Base-by-base conservation (phyloP, 2,888 invertebrate species). In the Mimumesa dahlbomi region DNA sequence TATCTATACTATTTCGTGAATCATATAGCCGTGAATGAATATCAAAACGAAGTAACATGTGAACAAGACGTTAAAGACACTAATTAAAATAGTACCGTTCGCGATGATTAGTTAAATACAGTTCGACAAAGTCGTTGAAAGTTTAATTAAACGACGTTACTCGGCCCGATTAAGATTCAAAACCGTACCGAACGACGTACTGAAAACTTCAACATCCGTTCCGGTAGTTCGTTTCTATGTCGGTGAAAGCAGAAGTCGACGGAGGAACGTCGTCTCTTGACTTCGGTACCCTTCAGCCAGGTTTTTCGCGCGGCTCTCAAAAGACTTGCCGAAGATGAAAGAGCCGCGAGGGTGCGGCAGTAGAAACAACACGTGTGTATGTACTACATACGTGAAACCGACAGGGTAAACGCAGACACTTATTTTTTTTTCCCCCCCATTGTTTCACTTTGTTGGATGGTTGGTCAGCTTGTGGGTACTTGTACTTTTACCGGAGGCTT, bases 321-420 rank as follows among this genome's bases (percentile, higher is more conserved):
- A 74, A 70, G 65, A 49, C 43, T 40, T 48, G 31, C 40, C 14
- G 21, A 14, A 21, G 65, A 46, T 65, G 58, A 76, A 77, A 76
- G 62, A 45, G 61, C 21, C 50, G 22, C 46, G 43, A 64, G 67
- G 67, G 53, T 50, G 61, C 16, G 9, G 9, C 7, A 11, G 40
- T 4, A 43, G 53, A 54, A 45, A 53, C 57, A 58, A 71, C 67
- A 31, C 31, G n/a, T n/a, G n/a, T n/a, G n/a, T n/a, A n/a, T n/a
- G n/a, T n/a, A n/a, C n/a, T n/a, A n/a, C n/a, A n/a, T n/a, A n/a
- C n/a, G n/a, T n/a, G n/a, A n/a, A n/a, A n/a, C n/a, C n/a, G 31
- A 42, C 22, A 29, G 19, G 13, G 62, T 57, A 71, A 71, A 71
- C 63, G 49, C 34, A 40, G 71, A 58, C 58, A 70, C 71, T 70